Evolutionary conservation across 2,888 invertebrate species (phyloP).

Genomic region (Tenthredo scrophulariae): DNA sequence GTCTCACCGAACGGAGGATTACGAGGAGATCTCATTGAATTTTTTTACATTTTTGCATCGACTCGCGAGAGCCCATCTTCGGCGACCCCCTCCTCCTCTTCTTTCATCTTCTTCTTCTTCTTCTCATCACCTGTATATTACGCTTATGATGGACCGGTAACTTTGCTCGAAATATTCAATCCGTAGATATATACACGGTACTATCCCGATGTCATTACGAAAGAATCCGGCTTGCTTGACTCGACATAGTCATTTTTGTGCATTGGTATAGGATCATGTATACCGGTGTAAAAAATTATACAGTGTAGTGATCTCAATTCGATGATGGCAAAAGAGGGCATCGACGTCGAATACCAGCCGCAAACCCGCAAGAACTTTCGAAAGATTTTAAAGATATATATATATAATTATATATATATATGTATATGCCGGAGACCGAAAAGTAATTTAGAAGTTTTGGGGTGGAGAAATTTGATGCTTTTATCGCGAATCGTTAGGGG

Average conservation of each 20-base stretch:
- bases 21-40: constrained; percentile 48
- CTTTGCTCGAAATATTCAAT: constrained; percentile 25
- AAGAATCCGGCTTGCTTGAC: constrained; percentile 33
- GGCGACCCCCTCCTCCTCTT: constrained; percentile 17
- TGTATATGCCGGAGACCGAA: neutral
- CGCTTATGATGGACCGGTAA: neutral
- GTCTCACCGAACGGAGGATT: constrained; percentile 12
- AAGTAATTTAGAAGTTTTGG: neutral
- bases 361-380: neutral
- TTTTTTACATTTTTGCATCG: constrained; percentile 53
- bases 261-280: neutral
- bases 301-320: neutral
- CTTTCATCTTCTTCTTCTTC: neutral
- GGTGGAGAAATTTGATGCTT: neutral
- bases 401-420: no score
- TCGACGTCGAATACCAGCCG: neutral
- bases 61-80: constrained; percentile 32
- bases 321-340: constrained; percentile 20
- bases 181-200: neutral
- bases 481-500: constrained; percentile 10
- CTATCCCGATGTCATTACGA: constrained; percentile 34
- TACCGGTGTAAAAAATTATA: constrained; percentile 31
- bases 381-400: neutral
- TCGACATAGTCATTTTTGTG: neutral
- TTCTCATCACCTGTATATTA: constrained; percentile 11